A percentile compares a stretch with the other conserved stretches of the same genome.
These are phyloP conservation scores for Sardina pilchardus DNA, from an alignment of 2,113 vertebrate genomes.

Conservation along the genomic window DNA sequence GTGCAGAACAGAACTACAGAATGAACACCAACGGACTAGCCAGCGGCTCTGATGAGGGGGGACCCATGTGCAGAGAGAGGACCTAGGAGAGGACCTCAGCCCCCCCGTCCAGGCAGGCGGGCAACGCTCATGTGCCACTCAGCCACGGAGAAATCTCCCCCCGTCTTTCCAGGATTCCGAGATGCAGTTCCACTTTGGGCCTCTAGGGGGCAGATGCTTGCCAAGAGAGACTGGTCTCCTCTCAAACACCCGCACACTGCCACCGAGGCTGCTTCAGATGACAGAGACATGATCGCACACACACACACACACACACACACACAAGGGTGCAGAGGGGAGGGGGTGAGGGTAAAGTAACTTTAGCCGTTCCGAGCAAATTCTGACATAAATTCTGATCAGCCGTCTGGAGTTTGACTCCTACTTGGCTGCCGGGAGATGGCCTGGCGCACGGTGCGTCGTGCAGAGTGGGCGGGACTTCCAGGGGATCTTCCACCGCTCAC, in stretches of 20 bases:
- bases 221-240: constrained; percentile 34
- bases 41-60: too few relatives aligned
- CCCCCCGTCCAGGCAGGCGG: background rate
- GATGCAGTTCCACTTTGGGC: constrained; percentile 41
- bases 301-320: background rate
- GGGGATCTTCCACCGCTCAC: background rate
- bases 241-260: background rate
- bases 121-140: background rate
- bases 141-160: background rate
- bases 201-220: constrained; percentile 56
- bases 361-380: background rate
- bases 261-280: background rate
- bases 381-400: background rate
- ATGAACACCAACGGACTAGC: too few relatives aligned
- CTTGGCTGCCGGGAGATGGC: background rate
- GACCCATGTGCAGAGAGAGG: too few relatives aligned
- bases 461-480: background rate
- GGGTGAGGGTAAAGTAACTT: background rate
- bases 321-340: background rate
- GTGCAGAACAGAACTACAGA: too few relatives aligned
- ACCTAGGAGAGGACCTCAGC: too few relatives aligned
- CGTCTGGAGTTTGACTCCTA: background rate
- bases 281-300: constrained; percentile 7
- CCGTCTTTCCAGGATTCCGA: background rate
- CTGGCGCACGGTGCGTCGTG: background rate